A percentile compares a stretch with the other conserved stretches of the same genome.
Conservation (phyloP, 2,888 invertebrate species). For the Pammene fasciana region DNA sequence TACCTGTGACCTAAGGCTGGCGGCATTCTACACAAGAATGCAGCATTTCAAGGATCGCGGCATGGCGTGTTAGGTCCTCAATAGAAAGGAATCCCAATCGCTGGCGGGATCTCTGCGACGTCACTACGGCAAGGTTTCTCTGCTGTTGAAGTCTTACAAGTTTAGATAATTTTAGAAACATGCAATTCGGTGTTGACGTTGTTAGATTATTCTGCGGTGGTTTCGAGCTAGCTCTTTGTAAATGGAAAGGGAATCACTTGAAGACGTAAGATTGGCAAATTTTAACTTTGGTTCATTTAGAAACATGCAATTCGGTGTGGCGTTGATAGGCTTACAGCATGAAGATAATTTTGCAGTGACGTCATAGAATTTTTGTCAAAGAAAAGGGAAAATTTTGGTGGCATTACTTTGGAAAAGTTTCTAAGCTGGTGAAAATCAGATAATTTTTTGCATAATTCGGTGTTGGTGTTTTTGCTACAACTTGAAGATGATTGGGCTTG, state of each 20-base stretch:
- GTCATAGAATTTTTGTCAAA: too few species aligned
- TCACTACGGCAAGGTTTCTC: slow-evolving; percentile 33
- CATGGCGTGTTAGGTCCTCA: slow-evolving; percentile 30
- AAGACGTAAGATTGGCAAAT: too few species aligned
- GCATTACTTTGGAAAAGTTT: too few species aligned
- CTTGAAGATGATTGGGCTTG: too few species aligned
- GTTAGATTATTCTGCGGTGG: not conserved
- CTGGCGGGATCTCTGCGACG: slow-evolving; percentile 35
- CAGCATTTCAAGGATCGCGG: slow-evolving; percentile 32
- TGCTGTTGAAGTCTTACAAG: slow-evolving; percentile 26
- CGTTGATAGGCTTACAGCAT: too few species aligned
- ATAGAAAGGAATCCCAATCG: slow-evolving; percentile 40
- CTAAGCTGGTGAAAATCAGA: too few species aligned
- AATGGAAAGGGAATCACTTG: not conserved
- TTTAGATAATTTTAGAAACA: slow-evolving; percentile 31
- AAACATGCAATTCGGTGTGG: too few species aligned
- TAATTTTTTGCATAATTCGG: too few species aligned
- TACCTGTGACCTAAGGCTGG: slow-evolving; percentile 9
- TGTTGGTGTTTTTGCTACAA: too few species aligned
- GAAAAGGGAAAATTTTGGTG: too few species aligned
- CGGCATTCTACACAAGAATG: slow-evolving; percentile 35
- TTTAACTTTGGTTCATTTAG: too few species aligned
- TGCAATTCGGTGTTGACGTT: slow-evolving; percentile 19
- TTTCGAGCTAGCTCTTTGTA: not conserved
- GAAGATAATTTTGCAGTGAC: too few species aligned